Percentiles rank a stretch among this genome's conserved stretches.
These are phyloP conservation scores for Dissostichus mawsoni DNA, from an alignment of 2,113 vertebrate species.

Conservation along the genomic window DNA sequence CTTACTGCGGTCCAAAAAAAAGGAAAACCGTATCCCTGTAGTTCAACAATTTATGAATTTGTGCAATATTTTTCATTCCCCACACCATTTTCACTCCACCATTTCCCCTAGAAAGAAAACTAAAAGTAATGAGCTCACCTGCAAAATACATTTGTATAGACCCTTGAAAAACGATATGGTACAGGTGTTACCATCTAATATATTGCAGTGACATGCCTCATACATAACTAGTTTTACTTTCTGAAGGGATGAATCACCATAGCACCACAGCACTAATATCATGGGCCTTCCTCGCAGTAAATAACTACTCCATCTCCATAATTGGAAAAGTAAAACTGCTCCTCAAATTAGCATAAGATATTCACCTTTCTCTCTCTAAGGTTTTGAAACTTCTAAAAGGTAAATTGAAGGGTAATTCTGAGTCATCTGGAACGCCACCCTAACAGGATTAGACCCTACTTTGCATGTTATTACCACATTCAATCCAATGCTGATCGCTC, in stretches of 20 bases:
- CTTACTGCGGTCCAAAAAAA: no score
- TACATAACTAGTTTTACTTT: background rate
- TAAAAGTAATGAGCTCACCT: no score
- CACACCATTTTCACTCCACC: no score
- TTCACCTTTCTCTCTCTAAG: slow-evolving; percentile 40
- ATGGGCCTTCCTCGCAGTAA: background rate
- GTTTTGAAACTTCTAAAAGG: slow-evolving; percentile 35
- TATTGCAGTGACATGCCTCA: no score
- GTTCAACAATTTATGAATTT: no score
- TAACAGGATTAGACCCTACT: slow-evolving; percentile 57
- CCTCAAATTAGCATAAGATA: slow-evolving; percentile 51
- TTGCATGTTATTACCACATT: slow-evolving; percentile 51
- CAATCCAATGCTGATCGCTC: slow-evolving; percentile 32
- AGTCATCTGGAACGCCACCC: slow-evolving; percentile 24
- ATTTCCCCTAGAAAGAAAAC: no score
- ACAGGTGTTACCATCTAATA: no score
- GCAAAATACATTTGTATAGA: no score
- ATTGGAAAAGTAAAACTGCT: slow-evolving; percentile 24
- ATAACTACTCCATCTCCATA: slow-evolving; percentile 28
- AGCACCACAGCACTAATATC: background rate
- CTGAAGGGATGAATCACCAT: background rate
- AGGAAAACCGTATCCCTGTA: no score
- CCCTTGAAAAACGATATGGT: no score
- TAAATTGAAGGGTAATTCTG: slow-evolving; percentile 53
- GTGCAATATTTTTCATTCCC: no score